Evolutionary conservation across 1,140 invertebrate species (phyloP), one percentile per base, ranked within the genome.

Genomic region (Bilobella aurantiaca): DNA sequence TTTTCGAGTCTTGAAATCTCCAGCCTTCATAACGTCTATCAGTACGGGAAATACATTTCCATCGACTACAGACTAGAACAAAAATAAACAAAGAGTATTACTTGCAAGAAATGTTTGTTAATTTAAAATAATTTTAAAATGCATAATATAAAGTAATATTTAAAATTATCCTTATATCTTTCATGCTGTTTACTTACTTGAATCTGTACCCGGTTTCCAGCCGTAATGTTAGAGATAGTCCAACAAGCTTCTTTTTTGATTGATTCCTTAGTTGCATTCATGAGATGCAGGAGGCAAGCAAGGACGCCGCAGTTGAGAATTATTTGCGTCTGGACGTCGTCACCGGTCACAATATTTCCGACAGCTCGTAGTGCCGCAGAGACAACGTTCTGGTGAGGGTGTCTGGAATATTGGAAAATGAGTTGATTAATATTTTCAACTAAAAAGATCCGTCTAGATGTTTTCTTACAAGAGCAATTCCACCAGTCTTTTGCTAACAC

Each of bases 191-290:
- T n/a, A n/a, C n/a, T n/a, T 70, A 87, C 87, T 80, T 91, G 89
- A 72, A 96, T 94, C 81, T 98, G 96, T 73, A 87, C 84, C 57
- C 89, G 84, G 80, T 97, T 98, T 58, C 96, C 95, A 62, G 95
- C 95, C 1, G 95, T 96, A 60, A 98, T 96, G 79, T 98, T 98
- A 42, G 93, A 97, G 69, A 98, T 88, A 49, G 95, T 96, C 95
- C 96, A 98, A 76, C 93, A 97, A 3, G 94, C 92, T 79, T 98
- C 96, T 81, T 98, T 98, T 60, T 89, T 83, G 56, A 97, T 87
- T 28, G 86, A 85, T 78, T 98, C 95, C 73, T 90, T 90, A 37
- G 81, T 75, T 8, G 87, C 87, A 53, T 82, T 83, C 53, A 98
- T 81, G 30, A 98, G 80, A 75, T 90, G 85, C 62, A 88, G 81